Base-by-base conservation (phyloP, 2,888 invertebrate species). In the Nebria salina region DNA sequence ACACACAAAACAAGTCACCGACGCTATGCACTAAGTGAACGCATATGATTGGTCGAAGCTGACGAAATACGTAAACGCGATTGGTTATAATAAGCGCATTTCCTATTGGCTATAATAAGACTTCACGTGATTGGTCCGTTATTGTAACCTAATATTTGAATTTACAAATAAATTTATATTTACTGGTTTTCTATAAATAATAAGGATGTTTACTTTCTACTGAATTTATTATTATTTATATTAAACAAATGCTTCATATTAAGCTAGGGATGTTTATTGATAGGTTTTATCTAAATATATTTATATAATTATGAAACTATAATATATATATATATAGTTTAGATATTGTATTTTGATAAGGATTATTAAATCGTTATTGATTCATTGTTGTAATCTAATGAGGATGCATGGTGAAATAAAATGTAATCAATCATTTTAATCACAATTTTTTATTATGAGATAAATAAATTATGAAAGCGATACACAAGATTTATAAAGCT, bases 401-500 rank as follows among this genome's bases (percentile, higher is more conserved):
- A 13, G 54, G 6, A 54, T 13, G 54, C 5, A 34, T 54, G 54
- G 54, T 7, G 54, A 54, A 54, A 11, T 54, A 7, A 54, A 54
- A 54, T 54, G 54, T 11, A 54, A 54, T 8, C 54, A 54, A 25
- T 68, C 8, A 42, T 77, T 82, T 65, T 77, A 79, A 79, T 84
- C 84, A 83, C 83, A 84, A 83, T 82, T 84, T 43, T 54, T 83
- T 83, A 83, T 84, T 83, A 83, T 82, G 82, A 83, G 83, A 84
- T 83, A 84, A 84, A 83, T 83, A 83, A 84, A 83, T 85, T 84
- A 86, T 86, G 85, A 85, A 85, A 85, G 85, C 85, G 83, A 84
- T 85, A 85, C 85, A 86, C 84, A 83, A 83, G 84, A 83, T 83
- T 82, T 83, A 83, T 83, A 82, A 79, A 73, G 75, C 78, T 73